Evolutionary conservation across 2,888 invertebrate genomes (phyloP).

Genomic region (Trichopoda pennipes): DNA sequence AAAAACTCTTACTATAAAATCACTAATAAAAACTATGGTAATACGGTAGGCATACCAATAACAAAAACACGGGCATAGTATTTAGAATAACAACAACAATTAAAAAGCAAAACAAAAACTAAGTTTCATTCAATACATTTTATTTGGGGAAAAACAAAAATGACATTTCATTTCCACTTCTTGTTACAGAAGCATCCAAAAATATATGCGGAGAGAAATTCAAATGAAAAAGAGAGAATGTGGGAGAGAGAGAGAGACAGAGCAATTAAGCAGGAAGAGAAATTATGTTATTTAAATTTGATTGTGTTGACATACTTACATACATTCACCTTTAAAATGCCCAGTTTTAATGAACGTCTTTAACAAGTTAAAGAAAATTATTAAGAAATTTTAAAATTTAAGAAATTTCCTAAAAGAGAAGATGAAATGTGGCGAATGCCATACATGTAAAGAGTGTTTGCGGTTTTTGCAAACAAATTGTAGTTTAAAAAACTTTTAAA

Average conservation of each 20-base stretch:
- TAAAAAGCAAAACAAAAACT: background rate
- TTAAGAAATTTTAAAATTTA: too few species aligned
- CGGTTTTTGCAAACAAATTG: too few species aligned
- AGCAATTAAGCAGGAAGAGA: background rate
- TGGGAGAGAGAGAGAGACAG: background rate
- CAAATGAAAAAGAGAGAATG: background rate
- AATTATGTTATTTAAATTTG: background rate
- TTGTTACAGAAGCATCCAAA: conserved; percentile 18
- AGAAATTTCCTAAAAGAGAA: too few species aligned
- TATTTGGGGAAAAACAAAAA: conserved; percentile 10
- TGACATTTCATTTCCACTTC: conserved; percentile 1
- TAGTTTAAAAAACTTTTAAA: too few species aligned
- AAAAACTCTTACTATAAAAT: background rate
- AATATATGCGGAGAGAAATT: background rate
- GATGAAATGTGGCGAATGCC: too few species aligned
- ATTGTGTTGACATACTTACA: too few species aligned
- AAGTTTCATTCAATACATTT: conserved; percentile 30
- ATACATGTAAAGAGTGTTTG: too few species aligned
- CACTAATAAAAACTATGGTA: background rate
- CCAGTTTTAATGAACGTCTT: too few species aligned
- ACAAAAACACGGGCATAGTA: background rate
- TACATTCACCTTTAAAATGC: too few species aligned
- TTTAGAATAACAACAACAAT: conserved; percentile 8
- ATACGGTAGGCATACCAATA: background rate
- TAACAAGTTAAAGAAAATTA: too few species aligned